phyloP scores from a whole-genome alignment of 1,140 invertebrate genomes.

The Holcopasites calliopsidis region DNA sequence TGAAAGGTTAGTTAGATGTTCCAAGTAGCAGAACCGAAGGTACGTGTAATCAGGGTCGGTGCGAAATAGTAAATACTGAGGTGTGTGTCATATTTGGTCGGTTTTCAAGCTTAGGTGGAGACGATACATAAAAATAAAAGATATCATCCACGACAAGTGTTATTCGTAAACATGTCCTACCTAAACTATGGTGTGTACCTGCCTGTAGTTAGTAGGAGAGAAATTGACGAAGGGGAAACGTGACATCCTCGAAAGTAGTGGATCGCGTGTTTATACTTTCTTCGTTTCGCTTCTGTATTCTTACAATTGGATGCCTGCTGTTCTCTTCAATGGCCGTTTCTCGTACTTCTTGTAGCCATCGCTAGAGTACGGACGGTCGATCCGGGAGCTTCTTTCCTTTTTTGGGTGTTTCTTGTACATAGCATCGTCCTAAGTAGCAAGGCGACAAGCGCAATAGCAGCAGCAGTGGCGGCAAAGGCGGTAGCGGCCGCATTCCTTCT shows the following conservation, averaged over 20 bases:
- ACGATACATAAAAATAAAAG: not conserved
- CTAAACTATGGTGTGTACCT: not conserved
- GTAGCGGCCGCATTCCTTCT: slow-evolving; percentile 75
- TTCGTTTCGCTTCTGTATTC: slow-evolving; percentile 1
- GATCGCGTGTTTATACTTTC: slow-evolving; percentile 3
- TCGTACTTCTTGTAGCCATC: slow-evolving; percentile 49
- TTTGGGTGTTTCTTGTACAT: slow-evolving; percentile 31
- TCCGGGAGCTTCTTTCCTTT: slow-evolving; percentile 16
- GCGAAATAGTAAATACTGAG: not conserved
- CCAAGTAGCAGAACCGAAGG: too few species aligned
- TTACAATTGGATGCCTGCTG: not conserved
- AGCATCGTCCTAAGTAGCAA: slow-evolving; percentile 17
- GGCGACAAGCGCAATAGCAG: slow-evolving; percentile 62
- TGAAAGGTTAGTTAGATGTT: too few species aligned
- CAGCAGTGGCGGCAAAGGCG: slow-evolving; percentile 40
- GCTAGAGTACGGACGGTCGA: slow-evolving; percentile 34
- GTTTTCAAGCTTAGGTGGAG: not conserved
- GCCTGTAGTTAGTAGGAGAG: too few species aligned
- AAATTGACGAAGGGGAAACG: slow-evolving; percentile 1
- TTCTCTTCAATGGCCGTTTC: not conserved
- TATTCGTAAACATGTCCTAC: not conserved
- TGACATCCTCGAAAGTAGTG: not conserved
- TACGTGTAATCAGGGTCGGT: too few species aligned
- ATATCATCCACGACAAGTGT: not conserved
- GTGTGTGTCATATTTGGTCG: not conserved